These are phyloP conservation scores for Eulemur coronatus DNA, from an alignment of 2,797 vertebrate genomes.

Conservation along the genomic window DNA sequence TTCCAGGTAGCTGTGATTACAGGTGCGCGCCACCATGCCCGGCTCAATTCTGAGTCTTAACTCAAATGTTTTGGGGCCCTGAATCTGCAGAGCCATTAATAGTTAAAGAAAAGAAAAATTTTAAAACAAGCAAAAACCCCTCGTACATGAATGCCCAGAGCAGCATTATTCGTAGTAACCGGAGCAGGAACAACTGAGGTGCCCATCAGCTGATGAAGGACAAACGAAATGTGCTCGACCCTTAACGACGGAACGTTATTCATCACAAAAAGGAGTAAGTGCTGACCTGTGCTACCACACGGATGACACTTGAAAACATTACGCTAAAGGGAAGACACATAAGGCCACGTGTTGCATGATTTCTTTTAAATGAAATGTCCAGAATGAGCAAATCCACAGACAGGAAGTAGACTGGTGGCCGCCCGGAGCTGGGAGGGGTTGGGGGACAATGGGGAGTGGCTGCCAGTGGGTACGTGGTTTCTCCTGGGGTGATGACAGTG, in stretches of 20 bases:
- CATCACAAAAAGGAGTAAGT: neutral
- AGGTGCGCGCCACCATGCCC: accelerated
- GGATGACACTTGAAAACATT: neutral
- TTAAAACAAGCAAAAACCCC: no score
- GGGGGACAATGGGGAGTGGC: neutral
- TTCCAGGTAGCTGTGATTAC: neutral
- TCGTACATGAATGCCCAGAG: neutral
- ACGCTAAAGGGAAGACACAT: neutral
- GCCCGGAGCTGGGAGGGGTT: neutral
- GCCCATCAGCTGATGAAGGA: no score
- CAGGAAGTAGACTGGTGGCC: neutral
- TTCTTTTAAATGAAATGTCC: neutral
- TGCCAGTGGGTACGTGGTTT: no score
- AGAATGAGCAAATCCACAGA: neutral
- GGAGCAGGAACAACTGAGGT: neutral
- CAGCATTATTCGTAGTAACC: no score
- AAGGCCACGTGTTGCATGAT: neutral
- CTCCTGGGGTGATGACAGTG: neutral
- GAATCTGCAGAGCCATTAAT: no score
- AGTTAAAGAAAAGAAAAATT: no score
- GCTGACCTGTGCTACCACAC: accelerated
- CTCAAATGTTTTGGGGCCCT: no score
- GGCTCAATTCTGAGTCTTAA: no score
- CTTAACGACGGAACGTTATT: neutral
- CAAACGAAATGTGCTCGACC: accelerated